A percentile compares a stretch with the other conserved stretches of the same genome.
Evolutionary conservation across 2,797 vertebrate species (phyloP).

Genomic region (Sebastes iracundus): DNA sequence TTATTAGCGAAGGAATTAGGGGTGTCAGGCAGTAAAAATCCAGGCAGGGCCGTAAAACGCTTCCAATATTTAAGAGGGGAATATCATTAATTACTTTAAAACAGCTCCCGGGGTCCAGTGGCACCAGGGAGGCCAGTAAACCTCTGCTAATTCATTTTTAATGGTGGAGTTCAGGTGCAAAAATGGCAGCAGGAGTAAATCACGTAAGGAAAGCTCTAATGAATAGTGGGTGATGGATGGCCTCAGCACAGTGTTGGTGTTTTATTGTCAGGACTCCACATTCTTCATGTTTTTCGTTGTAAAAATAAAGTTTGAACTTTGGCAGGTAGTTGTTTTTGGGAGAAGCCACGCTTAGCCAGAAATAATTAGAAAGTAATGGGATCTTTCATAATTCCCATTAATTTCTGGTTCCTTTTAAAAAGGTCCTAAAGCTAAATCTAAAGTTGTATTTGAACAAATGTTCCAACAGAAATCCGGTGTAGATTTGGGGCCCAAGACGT

Average conservation of each 20-base stretch:
- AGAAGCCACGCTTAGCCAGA: neutral
- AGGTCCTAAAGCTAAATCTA: neutral
- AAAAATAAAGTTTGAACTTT: slow-evolving; percentile 3
- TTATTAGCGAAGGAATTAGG: slow-evolving; percentile 22
- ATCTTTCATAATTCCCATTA: neutral
- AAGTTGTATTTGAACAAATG: slow-evolving; percentile 9
- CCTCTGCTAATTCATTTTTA: slow-evolving; percentile 55
- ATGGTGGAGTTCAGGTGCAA: slow-evolving; percentile 60
- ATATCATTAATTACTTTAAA: slow-evolving; percentile 61
- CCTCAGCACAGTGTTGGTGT: slow-evolving; percentile 5
- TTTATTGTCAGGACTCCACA: neutral
- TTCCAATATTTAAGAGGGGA: slow-evolving; percentile 52
- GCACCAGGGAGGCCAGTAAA: slow-evolving; percentile 37
- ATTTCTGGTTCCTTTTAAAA: neutral
- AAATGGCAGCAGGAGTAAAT: slow-evolving; percentile 61
- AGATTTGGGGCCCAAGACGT: slow-evolving; percentile 77
- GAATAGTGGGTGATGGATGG: slow-evolving; percentile 29
- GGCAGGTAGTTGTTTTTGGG: slow-evolving; percentile 1
- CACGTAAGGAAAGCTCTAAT: slow-evolving; percentile 25
- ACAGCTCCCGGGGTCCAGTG: slow-evolving; percentile 29
- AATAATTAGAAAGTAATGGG: neutral
- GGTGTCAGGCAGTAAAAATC: slow-evolving; percentile 36
- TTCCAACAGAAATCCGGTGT: slow-evolving; percentile 73
- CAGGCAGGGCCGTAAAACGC: slow-evolving; percentile 44
- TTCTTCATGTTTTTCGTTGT: slow-evolving; percentile 20